phyloP scores from a whole-genome alignment of 2,797 vertebrate genomes.

The Pseudochirops cupreus region DNA sequence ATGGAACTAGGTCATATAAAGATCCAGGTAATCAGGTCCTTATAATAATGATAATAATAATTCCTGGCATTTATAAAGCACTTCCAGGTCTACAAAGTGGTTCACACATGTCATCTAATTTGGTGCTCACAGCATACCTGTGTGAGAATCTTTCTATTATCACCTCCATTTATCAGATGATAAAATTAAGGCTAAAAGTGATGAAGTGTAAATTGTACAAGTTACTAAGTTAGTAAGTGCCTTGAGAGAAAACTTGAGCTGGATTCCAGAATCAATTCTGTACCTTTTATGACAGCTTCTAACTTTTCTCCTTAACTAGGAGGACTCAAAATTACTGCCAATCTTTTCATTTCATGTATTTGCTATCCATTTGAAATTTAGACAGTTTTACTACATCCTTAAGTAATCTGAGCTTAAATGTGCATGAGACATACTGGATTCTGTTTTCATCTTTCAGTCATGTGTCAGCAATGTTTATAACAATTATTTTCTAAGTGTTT shows the following conservation, averaged over 20 bases:
- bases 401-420: background rate
- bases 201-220: background rate
- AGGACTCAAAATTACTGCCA: background rate
- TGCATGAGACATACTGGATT: background rate
- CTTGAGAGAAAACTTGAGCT: background rate
- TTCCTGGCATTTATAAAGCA: background rate
- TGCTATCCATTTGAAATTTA: background rate
- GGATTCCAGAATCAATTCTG: background rate
- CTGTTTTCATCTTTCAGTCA: background rate
- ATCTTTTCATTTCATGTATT: background rate
- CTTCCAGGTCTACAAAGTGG: background rate
- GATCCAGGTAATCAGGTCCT: background rate
- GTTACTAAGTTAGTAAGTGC: background rate
- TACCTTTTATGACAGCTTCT: background rate
- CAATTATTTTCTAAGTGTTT: background rate
- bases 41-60: background rate
- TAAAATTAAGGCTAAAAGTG: background rate
- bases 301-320: background rate
- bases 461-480: background rate
- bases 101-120: background rate
- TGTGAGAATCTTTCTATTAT: background rate
- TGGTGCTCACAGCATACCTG: background rate
- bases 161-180: background rate
- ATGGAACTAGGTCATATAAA: background rate
- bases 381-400: background rate